phyloP scores from a whole-genome alignment of 1,140 invertebrate genomes.

The Bacillus rossius region DNA sequence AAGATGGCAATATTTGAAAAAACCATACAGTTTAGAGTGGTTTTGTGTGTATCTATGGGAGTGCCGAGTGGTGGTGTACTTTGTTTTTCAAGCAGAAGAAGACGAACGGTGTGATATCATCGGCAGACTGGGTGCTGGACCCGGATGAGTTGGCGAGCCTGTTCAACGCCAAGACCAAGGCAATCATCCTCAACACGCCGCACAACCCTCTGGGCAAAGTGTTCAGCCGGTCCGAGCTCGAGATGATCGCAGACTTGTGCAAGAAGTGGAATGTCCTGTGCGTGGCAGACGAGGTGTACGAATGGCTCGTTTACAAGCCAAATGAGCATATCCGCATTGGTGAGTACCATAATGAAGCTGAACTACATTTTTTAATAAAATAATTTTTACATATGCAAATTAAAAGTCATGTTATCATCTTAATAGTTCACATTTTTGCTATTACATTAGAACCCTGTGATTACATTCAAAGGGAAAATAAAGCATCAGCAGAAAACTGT shows the following conservation, averaged over 20 bases:
- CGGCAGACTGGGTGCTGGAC: conserved; percentile 88
- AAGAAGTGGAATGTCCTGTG: conserved; percentile 91
- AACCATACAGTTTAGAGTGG: too few species aligned
- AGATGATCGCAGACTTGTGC: conserved; percentile 79
- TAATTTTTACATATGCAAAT: too few species aligned
- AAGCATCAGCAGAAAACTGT: neutral
- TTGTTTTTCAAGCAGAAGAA: conserved; percentile 36
- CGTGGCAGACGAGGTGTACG: conserved; percentile 96
- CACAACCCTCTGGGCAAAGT: conserved; percentile 96
- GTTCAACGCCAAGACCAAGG: conserved; percentile 91
- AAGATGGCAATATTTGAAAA: too few species aligned
- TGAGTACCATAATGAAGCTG: conserved; percentile 41
- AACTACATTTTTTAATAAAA: too few species aligned
- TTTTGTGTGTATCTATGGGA: too few species aligned
- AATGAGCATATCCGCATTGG: conserved; percentile 86
- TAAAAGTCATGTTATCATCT: neutral
- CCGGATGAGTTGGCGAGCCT: conserved; percentile 69
- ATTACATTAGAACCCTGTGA: too few species aligned
- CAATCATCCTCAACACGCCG: conserved; percentile 93
- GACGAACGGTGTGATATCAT: conserved; percentile 46
- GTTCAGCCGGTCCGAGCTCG: conserved; percentile 61
- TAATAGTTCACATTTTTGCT: neutral
- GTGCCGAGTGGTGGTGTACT: too few species aligned
- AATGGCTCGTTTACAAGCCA: conserved; percentile 91
- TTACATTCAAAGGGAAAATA: too few species aligned